phyloP scores from a whole-genome alignment of 2,113 vertebrate species.

The Ancistrus triradiatus region DNA sequence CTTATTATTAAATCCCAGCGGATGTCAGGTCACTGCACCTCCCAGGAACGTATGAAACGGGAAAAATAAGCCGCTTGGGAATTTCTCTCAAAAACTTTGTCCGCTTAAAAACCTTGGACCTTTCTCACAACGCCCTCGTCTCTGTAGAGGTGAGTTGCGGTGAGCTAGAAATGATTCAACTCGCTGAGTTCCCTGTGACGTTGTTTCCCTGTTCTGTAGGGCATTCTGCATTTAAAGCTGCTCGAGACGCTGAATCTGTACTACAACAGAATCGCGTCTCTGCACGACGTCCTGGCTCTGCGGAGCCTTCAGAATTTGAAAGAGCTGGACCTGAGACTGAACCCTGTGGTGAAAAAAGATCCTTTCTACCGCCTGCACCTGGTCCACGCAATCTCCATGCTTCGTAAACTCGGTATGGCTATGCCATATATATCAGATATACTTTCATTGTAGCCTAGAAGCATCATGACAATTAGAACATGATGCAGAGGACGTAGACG shows the following conservation, averaged over 20 bases:
- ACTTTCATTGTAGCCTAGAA: too few relatives aligned
- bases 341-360: constrained; percentile 68
- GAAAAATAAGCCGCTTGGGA: constrained; percentile 74
- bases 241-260: constrained; percentile 77
- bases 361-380: constrained; percentile 69
- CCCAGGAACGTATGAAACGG: constrained; percentile 67
- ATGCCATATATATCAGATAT: too few relatives aligned
- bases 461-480: too few relatives aligned
- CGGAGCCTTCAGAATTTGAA: constrained; percentile 57
- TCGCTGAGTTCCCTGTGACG: too few relatives aligned
- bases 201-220: constrained; percentile 64
- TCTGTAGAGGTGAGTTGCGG: constrained; percentile 66
- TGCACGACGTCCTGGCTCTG: constrained; percentile 68
- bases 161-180: not conserved
- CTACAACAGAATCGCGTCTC: constrained; percentile 71
- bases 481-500: too few relatives aligned
- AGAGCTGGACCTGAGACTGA: constrained; percentile 76
- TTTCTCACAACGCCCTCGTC: constrained; percentile 71
- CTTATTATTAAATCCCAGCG: constrained; percentile 54
- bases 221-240: constrained; percentile 67
- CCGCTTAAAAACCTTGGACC: constrained; percentile 70
- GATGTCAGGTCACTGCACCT: constrained; percentile 72
- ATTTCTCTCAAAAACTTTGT: constrained; percentile 66
- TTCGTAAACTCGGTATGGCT: constrained; percentile 68
- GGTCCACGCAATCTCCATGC: constrained; percentile 65